Conservation (phyloP, 2,888 invertebrate genomes). For the Darwinula stevensoni region DNA sequence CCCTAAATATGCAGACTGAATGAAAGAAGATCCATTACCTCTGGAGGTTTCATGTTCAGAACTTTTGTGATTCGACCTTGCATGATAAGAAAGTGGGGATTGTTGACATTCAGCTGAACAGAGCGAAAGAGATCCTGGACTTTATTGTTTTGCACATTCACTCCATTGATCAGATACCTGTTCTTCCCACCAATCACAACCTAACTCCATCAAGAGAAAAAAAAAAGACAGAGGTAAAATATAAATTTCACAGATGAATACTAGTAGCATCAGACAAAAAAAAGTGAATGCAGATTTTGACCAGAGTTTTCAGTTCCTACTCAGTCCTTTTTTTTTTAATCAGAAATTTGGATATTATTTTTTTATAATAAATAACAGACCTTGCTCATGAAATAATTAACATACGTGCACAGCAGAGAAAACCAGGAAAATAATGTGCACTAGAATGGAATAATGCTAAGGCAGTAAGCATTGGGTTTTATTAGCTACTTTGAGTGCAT, state of each 20-base stretch:
- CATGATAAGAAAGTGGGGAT: slow-evolving; percentile 98
- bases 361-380: no score
- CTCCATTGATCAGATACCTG: slow-evolving; percentile 79
- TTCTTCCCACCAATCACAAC: slow-evolving; percentile 61
- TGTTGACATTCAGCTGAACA: slow-evolving; percentile 90
- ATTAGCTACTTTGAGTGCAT: no score
- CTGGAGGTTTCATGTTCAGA: slow-evolving; percentile 88
- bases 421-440: no score
- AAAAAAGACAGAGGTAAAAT: slow-evolving; percentile 6
- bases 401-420: no score
- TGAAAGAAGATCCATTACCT: slow-evolving; percentile 29
- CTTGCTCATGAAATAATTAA: no score
- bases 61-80: slow-evolving; percentile 97
- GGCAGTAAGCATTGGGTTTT: no score
- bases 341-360: no score
- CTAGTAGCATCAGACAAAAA: background rate
- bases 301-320: background rate
- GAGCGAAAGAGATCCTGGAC: slow-evolving; percentile 86
- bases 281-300: slow-evolving; percentile 1
- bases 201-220: slow-evolving; percentile 17
- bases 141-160: slow-evolving; percentile 57
- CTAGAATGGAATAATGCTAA: no score
- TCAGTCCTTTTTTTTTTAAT: no score
- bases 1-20: no score
- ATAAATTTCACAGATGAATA: background rate